phyloP scores from a whole-genome alignment of 2,888 invertebrate genomes.

The Rhynchonema sp. region DNA sequence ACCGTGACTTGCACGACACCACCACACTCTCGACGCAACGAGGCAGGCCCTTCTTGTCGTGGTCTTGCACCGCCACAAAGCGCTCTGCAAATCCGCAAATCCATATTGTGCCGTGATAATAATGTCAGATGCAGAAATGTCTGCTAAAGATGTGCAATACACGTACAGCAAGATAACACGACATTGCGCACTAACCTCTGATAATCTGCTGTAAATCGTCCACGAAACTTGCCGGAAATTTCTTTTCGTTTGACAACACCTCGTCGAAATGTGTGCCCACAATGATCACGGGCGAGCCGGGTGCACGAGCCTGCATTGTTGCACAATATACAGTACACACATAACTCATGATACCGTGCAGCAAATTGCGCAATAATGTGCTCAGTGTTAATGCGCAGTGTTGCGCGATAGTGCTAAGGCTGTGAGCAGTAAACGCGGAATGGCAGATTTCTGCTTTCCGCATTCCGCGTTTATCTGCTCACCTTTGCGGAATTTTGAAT shows the following conservation, averaged over 20 bases:
- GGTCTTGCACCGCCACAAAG: constrained; percentile 79
- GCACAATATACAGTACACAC: too few species aligned
- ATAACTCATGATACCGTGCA: too few species aligned
- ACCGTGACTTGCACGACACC: constrained; percentile 65
- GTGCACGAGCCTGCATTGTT: constrained; percentile 55
- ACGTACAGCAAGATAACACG: neutral
- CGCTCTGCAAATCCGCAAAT: constrained; percentile 21
- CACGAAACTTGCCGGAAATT: constrained; percentile 38
- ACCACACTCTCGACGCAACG: constrained; percentile 76
- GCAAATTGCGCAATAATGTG: too few species aligned
- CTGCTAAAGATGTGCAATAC: too few species aligned
- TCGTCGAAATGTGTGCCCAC: constrained; percentile 84
- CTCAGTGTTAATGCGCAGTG: too few species aligned
- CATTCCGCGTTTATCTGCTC: too few species aligned
- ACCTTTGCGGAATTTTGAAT: too few species aligned
- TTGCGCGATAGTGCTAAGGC: too few species aligned
- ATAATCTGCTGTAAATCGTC: constrained; percentile 72
- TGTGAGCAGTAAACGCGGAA: too few species aligned
- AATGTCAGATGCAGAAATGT: neutral
- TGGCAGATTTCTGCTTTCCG: too few species aligned
- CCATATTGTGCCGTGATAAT: constrained; percentile 57
- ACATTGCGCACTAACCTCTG: constrained; percentile 40
- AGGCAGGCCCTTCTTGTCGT: constrained; percentile 63
- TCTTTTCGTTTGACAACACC: constrained; percentile 44
- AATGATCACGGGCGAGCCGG: constrained; percentile 84